Evolutionary conservation across 2,113 vertebrate species (phyloP).

Genomic region (Eulacestoma nigropectus): DNA sequence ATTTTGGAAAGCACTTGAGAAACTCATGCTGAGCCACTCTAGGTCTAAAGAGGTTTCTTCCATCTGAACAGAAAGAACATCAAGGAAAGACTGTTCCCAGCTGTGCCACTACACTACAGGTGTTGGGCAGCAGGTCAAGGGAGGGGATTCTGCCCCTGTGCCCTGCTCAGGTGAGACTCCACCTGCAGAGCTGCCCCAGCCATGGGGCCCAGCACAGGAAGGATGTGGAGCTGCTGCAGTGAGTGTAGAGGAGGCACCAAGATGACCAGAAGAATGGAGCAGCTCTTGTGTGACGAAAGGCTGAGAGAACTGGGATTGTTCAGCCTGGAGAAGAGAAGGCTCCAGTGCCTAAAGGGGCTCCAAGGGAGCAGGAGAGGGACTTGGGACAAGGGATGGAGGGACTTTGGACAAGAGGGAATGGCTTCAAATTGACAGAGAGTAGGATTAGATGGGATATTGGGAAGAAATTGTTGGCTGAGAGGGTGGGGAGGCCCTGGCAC

Average conservation of each 20-base stretch:
- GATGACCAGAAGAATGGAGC: neutral
- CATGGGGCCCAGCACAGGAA: neutral
- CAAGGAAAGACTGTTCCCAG: neutral
- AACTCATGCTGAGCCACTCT: neutral
- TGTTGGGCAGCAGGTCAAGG: neutral
- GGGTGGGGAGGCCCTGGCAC: neutral
- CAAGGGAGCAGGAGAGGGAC: neutral
- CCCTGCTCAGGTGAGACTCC: neutral
- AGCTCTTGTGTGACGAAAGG: neutral
- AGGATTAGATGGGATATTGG: neutral
- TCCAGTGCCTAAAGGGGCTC: neutral
- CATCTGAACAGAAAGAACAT: neutral
- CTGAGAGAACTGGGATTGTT: neutral
- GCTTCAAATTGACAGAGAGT: neutral
- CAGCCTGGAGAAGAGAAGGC: neutral
- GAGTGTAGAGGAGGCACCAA: neutral
- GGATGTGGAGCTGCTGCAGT: neutral
- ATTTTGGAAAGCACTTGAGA: neutral
- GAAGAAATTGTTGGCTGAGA: neutral
- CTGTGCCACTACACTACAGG: neutral
- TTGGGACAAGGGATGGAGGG: neutral
- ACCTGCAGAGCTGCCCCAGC: neutral
- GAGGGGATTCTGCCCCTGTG: neutral
- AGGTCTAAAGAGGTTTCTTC: neutral
- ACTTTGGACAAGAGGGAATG: neutral